Base-by-base conservation (phyloP, 2,888 invertebrate genomes). In the Palloptera scutellata region DNA sequence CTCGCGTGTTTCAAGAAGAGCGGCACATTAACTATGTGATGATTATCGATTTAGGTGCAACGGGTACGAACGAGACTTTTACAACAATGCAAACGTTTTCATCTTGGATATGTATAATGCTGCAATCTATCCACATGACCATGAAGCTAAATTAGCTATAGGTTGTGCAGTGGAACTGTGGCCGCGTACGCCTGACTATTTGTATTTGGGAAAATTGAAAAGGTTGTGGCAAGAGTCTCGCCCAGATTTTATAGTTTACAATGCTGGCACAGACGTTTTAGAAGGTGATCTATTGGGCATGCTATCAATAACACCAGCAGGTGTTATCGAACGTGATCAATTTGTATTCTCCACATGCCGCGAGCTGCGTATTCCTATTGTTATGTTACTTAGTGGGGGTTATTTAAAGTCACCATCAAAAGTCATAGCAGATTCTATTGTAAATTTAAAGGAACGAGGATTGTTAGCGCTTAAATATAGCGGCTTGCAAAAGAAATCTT, bases 41-140 rank as follows among this genome's bases (percentile, higher is more conserved):
- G 93, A 95, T 96, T 77, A 89, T 96, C 0, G 96, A 96, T 84
- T 86, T 96, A 79, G 96, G 96, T 86, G 96, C 96, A 96, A 96
- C 83, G 96, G 96, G 0, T 92, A 96, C 82, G 91, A 92, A 78
- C 87, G 89, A 13, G 96, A 96, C 83, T 95, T 95, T 81, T 87
- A 89, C 66, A 87, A 88, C 60, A 89, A 91, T 55, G 83, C 86
- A 0, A 88, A 88, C 74, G 91, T 96, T n/a, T 96, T 92, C 79
- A 95, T 96, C 72, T 86, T 96, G 87, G 96, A 96, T 81, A 90
- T 94, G 83, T 96, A 93, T 83, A 96, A 96, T 84, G 87, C 88
- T 55, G 84, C 88, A 64, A 94, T 96, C 72, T 96, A 94, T 81
- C 96, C 96, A 0, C 87, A 87, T 68, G 96, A 96, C 83, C 86